Evolutionary conservation across 2,797 vertebrate species (phyloP).

Genomic region (Phrynocephalus forsythii): DNA sequence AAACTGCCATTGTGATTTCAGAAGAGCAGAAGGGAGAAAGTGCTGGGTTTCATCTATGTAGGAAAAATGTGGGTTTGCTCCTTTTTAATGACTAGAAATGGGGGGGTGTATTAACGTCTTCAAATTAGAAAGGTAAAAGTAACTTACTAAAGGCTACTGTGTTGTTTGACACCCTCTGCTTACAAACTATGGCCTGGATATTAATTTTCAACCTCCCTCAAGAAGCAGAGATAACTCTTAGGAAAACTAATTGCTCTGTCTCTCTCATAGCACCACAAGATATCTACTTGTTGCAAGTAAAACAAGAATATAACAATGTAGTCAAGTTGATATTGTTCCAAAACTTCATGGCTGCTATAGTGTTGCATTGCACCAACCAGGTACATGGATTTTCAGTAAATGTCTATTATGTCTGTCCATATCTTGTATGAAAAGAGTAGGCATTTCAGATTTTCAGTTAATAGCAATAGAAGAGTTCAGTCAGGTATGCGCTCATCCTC

Average conservation of each 20-base stretch:
- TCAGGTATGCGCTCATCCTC: neutral
- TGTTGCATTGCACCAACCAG: neutral
- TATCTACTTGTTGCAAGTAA: too few relatives aligned
- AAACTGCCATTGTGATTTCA: constrained; percentile 4
- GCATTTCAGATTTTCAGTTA: neutral
- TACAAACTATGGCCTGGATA: neutral
- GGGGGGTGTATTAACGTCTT: too few relatives aligned
- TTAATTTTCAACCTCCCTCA: too few relatives aligned
- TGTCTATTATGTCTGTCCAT: neutral
- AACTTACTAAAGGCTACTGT: neutral
- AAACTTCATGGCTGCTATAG: too few relatives aligned
- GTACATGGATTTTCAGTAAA: neutral
- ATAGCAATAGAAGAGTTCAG: neutral
- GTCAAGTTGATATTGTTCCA: too few relatives aligned
- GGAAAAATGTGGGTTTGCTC: neutral
- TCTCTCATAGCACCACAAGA: neutral
- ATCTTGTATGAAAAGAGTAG: neutral
- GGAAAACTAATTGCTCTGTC: neutral
- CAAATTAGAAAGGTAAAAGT: neutral
- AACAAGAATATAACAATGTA: too few relatives aligned
- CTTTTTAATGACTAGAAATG: neutral
- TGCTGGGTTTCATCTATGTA: neutral
- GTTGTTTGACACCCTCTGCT: neutral
- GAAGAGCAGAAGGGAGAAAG: neutral
- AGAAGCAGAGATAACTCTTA: neutral